Evolutionary conservation across 2,113 vertebrate genomes (phyloP), one percentile per base, ranked within the genome.

Genomic region (Sinocyclocheilus anshuiensis): DNA sequence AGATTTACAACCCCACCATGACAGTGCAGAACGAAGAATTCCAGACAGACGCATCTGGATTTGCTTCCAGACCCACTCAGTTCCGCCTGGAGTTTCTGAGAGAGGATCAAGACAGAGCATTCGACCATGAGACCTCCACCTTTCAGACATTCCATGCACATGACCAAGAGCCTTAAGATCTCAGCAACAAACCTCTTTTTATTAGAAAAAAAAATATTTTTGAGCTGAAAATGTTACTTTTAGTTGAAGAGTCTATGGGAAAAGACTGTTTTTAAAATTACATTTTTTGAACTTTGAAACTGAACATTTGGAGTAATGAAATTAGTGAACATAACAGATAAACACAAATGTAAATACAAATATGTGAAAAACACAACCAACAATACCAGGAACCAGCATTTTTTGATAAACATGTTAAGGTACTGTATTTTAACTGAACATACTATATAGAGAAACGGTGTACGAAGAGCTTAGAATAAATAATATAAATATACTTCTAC

Each of bases 31-130:
- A 88, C 29, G 89, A 92, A 13, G 90, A 91, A 1, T 48, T 87
- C 80, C 86, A 80, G 26, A 33, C 15, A 76, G 88, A 88, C 4
- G 39, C 86, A 65, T 79, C 81, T 77, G 63, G 84, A 48, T 92
- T 90, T 89, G 65, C 42, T 45, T 88, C 79, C 65, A 89, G 86
- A 86, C 74, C 84, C 26, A 81, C 90, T 26, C 91, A 92, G 36
- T 92, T 95, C 81, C 91, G 88, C 50, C 90, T 95, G 2, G 91
- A 95, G 86, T 94, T 95, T 79, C 83, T 94, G 87, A 85, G 88
- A 50, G 92, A 91, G 86, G 85, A 84, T 84, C 83, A 81, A 65
- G 74, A 89, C 65, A 83, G 61, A 45, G 81, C 86, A 26, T 26
- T 81, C 24, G 59, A 42, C 24, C 36, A 29, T 12, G 77, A 86